These are phyloP conservation scores for Acanthornis magna DNA, from an alignment of 2,797 vertebrate species.

Conservation along the genomic window DNA sequence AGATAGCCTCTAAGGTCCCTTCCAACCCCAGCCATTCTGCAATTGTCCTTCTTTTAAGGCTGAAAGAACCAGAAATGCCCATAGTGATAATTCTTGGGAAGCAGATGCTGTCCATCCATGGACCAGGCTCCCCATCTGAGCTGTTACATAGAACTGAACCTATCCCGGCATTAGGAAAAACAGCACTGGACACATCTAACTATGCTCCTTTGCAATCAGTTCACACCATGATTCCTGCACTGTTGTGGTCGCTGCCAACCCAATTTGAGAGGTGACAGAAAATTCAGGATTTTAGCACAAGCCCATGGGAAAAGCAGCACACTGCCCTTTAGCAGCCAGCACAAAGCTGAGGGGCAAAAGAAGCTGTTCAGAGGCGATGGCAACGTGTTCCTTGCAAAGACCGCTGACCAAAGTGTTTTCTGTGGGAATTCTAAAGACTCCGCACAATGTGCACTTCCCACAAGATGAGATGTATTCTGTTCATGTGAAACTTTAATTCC, in stretches of 20 bases:
- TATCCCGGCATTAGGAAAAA: not conserved
- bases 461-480: not conserved
- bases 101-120: no score
- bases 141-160: rapidly evolving
- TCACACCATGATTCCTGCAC: rapidly evolving
- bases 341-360: rapidly evolving
- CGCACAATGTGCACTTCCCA: rapidly evolving
- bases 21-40: not conserved
- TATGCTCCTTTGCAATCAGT: rapidly evolving
- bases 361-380: not conserved
- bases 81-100: not conserved
- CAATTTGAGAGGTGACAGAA: not conserved
- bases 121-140: not conserved
- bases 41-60: rapidly evolving
- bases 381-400: not conserved
- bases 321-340: not conserved
- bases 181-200: rapidly evolving
- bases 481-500: not conserved
- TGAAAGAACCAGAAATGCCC: not conserved
- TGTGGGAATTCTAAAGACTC: not conserved
- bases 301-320: not conserved
- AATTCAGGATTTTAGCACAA: not conserved
- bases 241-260: rapidly evolving
- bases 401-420: not conserved
- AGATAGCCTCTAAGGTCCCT: no score